Base-by-base conservation (phyloP, 1,140 invertebrate species). In the Episyrphus balteatus region DNA sequence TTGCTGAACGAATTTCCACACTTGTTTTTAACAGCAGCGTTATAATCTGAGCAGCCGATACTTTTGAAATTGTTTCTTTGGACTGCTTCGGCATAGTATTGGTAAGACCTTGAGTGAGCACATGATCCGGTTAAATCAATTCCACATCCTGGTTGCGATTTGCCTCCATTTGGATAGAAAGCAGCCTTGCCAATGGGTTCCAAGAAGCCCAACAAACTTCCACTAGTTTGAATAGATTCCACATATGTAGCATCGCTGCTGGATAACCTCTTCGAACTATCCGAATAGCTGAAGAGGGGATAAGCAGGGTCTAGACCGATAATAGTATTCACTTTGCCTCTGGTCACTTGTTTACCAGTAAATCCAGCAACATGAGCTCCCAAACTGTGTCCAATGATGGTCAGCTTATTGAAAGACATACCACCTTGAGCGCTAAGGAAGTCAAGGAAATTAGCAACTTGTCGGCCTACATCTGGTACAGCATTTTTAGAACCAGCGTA, bases 101-200 rank as follows among this genome's bases (percentile, higher is more conserved):
- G 46, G 6, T 50, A 47, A 2, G 61, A 56, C 13, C 55, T 51
- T 5, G 19, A 31, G 40, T 68, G 66, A 33, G 71, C 54, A 41
- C 73, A 75, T 2, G 41, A 14, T 0, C 61, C 62, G 2, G 43
- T 40, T 2, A 61, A 6, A 44, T 63, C 53, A 0, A 51, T 0
- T 7, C 79, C 50, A 42, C 76, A 82, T 10, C 77, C 78, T 5
- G 75, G 73, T 57, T 82, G 80, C 0, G 46, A 30, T 8, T 42
- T 44, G 9, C 73, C 74, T 3, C 75, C 73, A 51, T 79, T 78
- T 2, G 73, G 73, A 50, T 68, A 75, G 49, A 76, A 80, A 52
- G 80, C 77, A 19, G 66, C 68, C 50, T 73, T 59, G 15, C 75
- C 74, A 18, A 74, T 56, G 3, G 67, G 59, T 7, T 49, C 37